These are phyloP conservation scores for Paramuricea clavata DNA, from an alignment of 92 coral and sea anemone species.

Conservation along the genomic window DNA sequence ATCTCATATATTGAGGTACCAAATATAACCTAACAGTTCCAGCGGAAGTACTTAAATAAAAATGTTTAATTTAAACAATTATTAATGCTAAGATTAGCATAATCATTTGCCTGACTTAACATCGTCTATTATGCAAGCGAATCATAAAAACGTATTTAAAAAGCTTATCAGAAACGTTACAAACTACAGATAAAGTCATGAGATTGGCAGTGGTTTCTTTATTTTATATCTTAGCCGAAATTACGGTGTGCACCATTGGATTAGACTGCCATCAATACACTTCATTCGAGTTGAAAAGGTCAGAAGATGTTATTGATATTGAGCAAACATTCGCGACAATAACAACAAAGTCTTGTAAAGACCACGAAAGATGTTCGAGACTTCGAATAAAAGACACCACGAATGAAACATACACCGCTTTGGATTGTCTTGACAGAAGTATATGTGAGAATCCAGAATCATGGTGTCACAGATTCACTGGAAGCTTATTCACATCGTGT, in stretches of 20 bases:
- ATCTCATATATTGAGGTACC: too few species aligned
- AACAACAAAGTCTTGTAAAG: constrained; percentile 36
- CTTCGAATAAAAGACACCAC: constrained; percentile 19
- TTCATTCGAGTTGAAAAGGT: background rate
- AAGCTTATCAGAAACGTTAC: background rate
- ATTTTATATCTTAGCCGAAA: background rate
- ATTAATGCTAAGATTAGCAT: background rate
- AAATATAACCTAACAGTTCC: background rate
- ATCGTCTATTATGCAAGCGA: background rate
- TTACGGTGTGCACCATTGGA: background rate
- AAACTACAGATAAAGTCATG: background rate
- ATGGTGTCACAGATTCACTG: constrained; percentile 37
- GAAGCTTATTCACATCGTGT: constrained; percentile 2
- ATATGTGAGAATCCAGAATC: constrained; percentile 21
- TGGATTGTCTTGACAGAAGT: constrained; percentile 37
- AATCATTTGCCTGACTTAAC: constrained; percentile 20
- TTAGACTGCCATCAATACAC: constrained; percentile 11
- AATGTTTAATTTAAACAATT: background rate
- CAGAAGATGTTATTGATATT: background rate
- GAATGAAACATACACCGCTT: constrained; percentile 35
- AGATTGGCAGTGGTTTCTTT: background rate
- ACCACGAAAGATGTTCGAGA: constrained; percentile 22
- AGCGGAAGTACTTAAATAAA: background rate
- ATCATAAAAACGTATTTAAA: background rate
- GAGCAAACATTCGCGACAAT: background rate